Base-by-base conservation (phyloP, 1,140 invertebrate species). In the Achatina immaculata region DNA sequence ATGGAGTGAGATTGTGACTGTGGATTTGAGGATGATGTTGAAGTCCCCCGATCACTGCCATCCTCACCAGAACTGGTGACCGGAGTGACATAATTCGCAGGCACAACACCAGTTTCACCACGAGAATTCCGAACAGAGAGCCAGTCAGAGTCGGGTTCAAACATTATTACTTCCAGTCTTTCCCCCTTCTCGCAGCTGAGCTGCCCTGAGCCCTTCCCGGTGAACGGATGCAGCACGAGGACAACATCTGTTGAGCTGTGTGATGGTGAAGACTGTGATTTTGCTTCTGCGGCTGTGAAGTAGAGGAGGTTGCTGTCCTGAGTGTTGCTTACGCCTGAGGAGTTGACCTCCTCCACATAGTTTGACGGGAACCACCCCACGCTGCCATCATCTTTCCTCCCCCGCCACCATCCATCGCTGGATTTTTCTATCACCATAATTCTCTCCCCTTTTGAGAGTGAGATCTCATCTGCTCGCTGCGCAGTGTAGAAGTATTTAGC, bases 341-440 rank as follows among this genome's bases (percentile, higher is more conserved):
- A 82, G n/a, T 86, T 86, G 90, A 98, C 96, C 91, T 98, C 96
- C 90, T 97, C 96, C 69, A 97, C 97, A 92, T 99, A 99, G 92
- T 99, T 99, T 55, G 96, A 98, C 31, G 98, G 98, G 92, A 99
- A 99, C 98, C 98, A 95, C 81, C 98, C 98, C 84, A 94, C 94
- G 86, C 93, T 94, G 28, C 83, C 82, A 58, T 87, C 84, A 19
- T 81, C 83, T 75, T 90, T 90, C 71, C 85, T 79, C 42, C 98
- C 98, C 88, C 97, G 94, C 98, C 98, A 99, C 98, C 98, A 99
- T 43, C 98, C 99, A 93, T 99, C 99, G 83, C 97, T 98, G 85
- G 97, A 98, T 92, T 99, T 99, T 92, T 99, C 98, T 80, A 99
- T 92, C 83, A 99, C 99, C 79, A 97, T 93, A 80, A 99, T 97